Conservation (phyloP, 1,140 invertebrate species). For the Macrocentrus cingulum region DNA sequence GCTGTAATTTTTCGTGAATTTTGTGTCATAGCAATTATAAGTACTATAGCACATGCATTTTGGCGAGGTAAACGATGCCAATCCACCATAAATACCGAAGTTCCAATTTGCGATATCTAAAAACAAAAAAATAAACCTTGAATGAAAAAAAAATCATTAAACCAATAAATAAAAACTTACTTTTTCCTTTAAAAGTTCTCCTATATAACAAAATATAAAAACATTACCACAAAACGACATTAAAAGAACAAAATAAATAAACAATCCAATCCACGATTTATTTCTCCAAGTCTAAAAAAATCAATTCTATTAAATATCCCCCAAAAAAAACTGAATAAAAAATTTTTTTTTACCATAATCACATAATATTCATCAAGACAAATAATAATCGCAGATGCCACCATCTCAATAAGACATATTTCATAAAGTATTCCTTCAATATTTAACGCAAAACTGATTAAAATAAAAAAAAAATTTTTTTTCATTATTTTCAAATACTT, state of each 20-base stretch:
- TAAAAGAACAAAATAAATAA: constrained; percentile 32
- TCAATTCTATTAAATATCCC: constrained; percentile 22
- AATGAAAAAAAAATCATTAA: constrained; percentile 28
- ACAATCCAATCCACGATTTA: constrained; percentile 20
- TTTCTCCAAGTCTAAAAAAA: constrained; percentile 28
- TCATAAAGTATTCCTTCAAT: constrained; percentile 26
- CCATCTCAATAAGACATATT: constrained; percentile 36
- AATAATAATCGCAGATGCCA: constrained; percentile 28
- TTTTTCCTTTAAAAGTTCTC: constrained; percentile 34
- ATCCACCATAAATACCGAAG: constrained; percentile 23
- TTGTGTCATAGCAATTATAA: constrained; percentile 36
- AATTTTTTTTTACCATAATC: constrained; percentile 24
- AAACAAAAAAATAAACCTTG: too few relatives aligned
- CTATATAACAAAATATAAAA: constrained; percentile 43
- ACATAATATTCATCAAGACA: constrained; percentile 28
- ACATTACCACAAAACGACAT: constrained; percentile 38
- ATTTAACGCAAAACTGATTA: constrained; percentile 21
- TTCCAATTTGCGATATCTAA: too few relatives aligned
- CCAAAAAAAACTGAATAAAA: too few relatives aligned
- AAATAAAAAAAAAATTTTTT: too few relatives aligned
- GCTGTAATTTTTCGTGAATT: constrained; percentile 33
- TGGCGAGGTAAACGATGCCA: constrained; percentile 30
- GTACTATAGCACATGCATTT: constrained; percentile 26
- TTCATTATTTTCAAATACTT: too few relatives aligned
- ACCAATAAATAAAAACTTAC: constrained; percentile 31